These are phyloP conservation scores for Sclerurus mexicanus DNA, from an alignment of 2,113 vertebrate species.

Conservation along the genomic window DNA sequence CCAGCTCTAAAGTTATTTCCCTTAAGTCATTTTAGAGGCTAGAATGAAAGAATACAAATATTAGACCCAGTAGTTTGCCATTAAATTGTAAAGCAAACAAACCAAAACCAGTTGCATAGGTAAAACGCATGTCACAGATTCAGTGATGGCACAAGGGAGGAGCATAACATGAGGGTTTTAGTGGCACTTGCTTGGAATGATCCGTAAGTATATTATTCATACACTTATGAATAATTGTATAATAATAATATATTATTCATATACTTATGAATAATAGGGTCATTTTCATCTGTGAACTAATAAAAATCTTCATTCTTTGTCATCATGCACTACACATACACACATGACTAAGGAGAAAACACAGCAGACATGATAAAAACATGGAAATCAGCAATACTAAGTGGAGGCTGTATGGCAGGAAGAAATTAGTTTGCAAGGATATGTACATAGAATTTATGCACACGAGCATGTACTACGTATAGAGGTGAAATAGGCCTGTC, in stretches of 20 bases:
- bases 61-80: not conserved
- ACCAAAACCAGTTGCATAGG: not conserved
- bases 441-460: not conserved
- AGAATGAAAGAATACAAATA: not conserved
- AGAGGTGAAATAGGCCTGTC: slow-evolving; percentile 4
- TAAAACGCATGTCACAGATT: not conserved
- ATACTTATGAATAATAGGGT: not conserved
- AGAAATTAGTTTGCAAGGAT: not conserved
- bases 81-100: not conserved
- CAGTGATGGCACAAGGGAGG: not conserved
- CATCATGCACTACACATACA: not conserved
- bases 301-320: not conserved
- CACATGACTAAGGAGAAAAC: not conserved
- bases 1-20: not conserved
- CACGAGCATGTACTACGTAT: not conserved
- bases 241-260: no score
- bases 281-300: not conserved
- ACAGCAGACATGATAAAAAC: not conserved
- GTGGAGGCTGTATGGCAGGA: not conserved
- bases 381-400: not conserved
- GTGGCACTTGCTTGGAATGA: not conserved
- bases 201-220: no score
- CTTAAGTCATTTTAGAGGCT: not conserved
- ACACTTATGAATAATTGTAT: no score
- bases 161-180: not conserved